Conservation (phyloP, 2,113 vertebrate species). For the Hystrix brachyura region DNA sequence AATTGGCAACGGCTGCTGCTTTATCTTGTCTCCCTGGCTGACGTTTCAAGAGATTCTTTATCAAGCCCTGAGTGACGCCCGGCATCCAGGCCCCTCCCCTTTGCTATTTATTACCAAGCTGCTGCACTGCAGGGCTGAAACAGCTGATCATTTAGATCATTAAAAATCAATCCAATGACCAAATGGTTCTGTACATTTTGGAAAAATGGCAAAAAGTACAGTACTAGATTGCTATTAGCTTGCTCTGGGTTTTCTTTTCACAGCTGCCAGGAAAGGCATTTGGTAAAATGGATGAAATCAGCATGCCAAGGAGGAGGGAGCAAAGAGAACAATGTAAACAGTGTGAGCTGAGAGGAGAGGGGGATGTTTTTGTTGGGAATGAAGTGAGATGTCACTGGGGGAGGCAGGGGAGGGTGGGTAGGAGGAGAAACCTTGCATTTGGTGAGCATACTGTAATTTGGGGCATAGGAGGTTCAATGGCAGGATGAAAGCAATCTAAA, state of each 20-base stretch:
- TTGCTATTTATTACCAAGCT: constrained; percentile 55
- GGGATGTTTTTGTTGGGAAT: constrained; percentile 50
- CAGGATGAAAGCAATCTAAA: constrained; percentile 12
- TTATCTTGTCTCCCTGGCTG: constrained; percentile 40
- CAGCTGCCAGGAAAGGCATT: constrained; percentile 81
- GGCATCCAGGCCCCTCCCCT: background rate
- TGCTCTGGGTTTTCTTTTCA: constrained; percentile 71
- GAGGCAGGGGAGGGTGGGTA: background rate
- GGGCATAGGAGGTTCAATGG: background rate
- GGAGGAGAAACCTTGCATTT: background rate
- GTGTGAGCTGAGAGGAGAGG: background rate
- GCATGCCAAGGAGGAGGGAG: constrained; percentile 66
- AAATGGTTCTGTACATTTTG: constrained; percentile 64
- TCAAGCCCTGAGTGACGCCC: background rate
- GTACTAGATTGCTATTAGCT: constrained; percentile 72
- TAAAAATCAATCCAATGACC: constrained; percentile 78
- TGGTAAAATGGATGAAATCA: constrained; percentile 78
- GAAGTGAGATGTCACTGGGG: constrained; percentile 22
- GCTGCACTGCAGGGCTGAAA: constrained; percentile 62
- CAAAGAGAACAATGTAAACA: constrained; percentile 71
- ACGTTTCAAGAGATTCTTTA: constrained; percentile 35
- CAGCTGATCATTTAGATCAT: constrained; percentile 73
- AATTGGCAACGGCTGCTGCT: constrained; percentile 1
- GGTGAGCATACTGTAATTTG: constrained; percentile 61
- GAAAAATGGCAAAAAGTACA: constrained; percentile 69